phyloP scores from a whole-genome alignment of 2,797 vertebrate genomes.

The Anisognathus igniventris region DNA sequence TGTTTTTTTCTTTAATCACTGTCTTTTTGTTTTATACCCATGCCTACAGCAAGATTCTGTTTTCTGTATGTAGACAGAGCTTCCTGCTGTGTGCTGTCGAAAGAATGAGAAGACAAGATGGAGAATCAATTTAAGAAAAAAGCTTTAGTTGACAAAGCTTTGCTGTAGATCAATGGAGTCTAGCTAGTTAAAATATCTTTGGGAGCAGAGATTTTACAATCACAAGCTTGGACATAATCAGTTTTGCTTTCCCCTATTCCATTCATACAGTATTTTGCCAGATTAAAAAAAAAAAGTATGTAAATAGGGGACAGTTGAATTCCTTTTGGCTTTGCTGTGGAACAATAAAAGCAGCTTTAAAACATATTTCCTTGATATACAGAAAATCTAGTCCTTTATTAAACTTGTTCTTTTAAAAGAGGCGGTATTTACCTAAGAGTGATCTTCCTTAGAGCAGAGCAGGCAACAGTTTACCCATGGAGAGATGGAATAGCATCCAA shows the following conservation, averaged over 20 bases:
- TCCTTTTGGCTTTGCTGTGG: slow-evolving; percentile 19
- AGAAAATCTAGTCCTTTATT: background rate
- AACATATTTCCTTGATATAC: background rate
- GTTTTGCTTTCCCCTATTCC: background rate
- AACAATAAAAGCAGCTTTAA: background rate
- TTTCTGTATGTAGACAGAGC: slow-evolving; percentile 80
- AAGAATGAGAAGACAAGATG: slow-evolving; percentile 79
- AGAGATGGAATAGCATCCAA: background rate
- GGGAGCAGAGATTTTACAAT: slow-evolving; percentile 58
- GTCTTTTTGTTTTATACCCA: slow-evolving; percentile 79
- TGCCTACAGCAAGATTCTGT: slow-evolving; percentile 86
- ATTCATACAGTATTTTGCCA: slow-evolving; percentile 6
- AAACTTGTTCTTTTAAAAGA: slow-evolving; percentile 9
- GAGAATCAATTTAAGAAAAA: slow-evolving; percentile 80
- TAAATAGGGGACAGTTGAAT: slow-evolving; percentile 1
- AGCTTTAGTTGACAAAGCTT: slow-evolving; percentile 76
- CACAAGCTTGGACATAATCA: slow-evolving; percentile 18
- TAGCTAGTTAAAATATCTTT: slow-evolving; percentile 73
- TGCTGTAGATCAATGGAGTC: slow-evolving; percentile 73
- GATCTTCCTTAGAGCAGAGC: background rate
- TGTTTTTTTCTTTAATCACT: slow-evolving; percentile 77
- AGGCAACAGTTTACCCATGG: slow-evolving; percentile 9
- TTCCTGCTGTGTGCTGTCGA: slow-evolving; percentile 83
- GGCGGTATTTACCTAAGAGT: background rate
- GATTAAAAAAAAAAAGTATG: slow-evolving; percentile 8